Evolutionary conservation across 2,797 vertebrate species (phyloP), one percentile per base, ranked within the genome.

Genomic region (Onychomys torridus): DNA sequence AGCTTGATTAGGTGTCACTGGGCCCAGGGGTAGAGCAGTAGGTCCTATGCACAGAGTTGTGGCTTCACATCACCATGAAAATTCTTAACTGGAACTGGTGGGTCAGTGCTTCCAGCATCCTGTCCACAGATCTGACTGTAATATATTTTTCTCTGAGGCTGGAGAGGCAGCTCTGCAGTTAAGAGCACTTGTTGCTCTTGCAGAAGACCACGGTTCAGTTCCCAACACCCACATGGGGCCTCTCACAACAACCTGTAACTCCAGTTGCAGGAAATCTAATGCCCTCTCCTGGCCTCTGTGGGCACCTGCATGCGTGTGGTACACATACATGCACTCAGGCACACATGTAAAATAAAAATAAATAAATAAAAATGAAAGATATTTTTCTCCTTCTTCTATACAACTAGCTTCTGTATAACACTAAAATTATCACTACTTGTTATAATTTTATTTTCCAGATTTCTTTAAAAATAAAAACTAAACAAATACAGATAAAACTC

Each of bases 21-120:
- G 8, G 10, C 6, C 19, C 6, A 65, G 46, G 71, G 43, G 6
- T 40, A 13, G 29, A n/a, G 10, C 19, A 32, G 49, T 0, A 25
- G 25, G 32, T 4, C 21, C 4, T 10, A 27, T 7, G 8, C 57
- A 6, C 46, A 43, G 43, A 52, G 40, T 0, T 32, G 19, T 69
- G 16, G 23, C 32, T 40, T 90, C 40, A 2, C 0, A 0, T 6
- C 37, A 9, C 34, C 17, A 0, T 25, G 55, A 86, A 71, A 46
- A 77, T 71, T 88, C 59, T 91, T 34, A 49, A 55, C 63, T 13
- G 7, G 32, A 86, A 43, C 67, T 40, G 71, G 5, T 65, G 9
- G 7, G 9, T 79, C 32, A 2, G 5, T 16, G 61, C 63, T 65
- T 67, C 21, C 0, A 93, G 25, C 17, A n/a, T 5, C 9, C 1